A percentile compares a stretch with the other conserved stretches of the same genome.
Evolutionary conservation across 2,797 vertebrate species (phyloP).

Genomic region (Denticeps clupeoides): DNA sequence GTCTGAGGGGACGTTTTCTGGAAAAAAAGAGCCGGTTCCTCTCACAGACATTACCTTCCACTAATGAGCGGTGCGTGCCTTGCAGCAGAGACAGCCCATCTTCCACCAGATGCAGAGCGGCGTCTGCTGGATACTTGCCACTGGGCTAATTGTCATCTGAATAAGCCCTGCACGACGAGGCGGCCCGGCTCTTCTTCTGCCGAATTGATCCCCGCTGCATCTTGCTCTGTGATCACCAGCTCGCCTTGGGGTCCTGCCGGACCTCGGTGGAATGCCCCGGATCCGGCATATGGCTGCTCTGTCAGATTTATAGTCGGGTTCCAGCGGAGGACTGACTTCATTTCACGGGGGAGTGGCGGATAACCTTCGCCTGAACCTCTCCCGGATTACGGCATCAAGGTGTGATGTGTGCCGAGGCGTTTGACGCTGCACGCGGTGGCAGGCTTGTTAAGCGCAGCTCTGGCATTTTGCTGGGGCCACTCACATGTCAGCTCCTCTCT

Average conservation of each 20-base stretch:
- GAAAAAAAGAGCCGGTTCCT: not conserved
- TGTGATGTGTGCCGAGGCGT: not conserved
- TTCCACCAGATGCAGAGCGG: not conserved
- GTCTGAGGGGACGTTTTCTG: not conserved
- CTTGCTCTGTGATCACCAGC: slow-evolving; percentile 8
- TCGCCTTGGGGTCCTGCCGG: slow-evolving; percentile 33
- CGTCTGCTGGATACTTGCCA: slow-evolving; percentile 3
- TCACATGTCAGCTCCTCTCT: not conserved
- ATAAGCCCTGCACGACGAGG: not conserved
- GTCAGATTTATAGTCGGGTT: slow-evolving; percentile 19
- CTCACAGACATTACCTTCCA: not conserved
- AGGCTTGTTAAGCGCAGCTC: slow-evolving; percentile 6
- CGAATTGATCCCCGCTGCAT: not conserved
- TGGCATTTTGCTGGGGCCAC: slow-evolving; percentile 7
- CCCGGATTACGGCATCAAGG: slow-evolving; percentile 9
- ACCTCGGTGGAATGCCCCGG: slow-evolving; percentile 23
- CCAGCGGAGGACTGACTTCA: slow-evolving; percentile 19
- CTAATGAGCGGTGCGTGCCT: not conserved
- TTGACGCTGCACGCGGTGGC: not conserved
- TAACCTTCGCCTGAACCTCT: slow-evolving; percentile 25
- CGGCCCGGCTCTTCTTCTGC: not conserved
- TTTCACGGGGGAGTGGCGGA: slow-evolving; percentile 16
- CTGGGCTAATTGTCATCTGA: not conserved
- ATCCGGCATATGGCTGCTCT: slow-evolving; percentile 27
- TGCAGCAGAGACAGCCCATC: not conserved